Evolutionary conservation across 2,113 vertebrate genomes (phyloP).

Genomic region (Acinonyx jubatus): DNA sequence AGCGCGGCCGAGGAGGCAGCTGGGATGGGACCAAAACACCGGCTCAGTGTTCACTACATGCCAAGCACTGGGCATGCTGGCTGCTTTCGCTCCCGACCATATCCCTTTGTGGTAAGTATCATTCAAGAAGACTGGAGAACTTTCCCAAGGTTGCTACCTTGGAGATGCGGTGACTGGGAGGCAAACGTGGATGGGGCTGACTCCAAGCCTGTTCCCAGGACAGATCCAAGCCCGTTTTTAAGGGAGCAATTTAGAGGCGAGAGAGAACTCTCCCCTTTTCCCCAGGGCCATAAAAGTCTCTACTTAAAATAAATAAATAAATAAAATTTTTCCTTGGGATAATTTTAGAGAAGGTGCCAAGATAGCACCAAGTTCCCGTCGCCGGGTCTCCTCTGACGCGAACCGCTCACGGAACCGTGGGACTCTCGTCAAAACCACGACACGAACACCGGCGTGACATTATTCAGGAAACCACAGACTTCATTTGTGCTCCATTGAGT

Average conservation of each 20-base stretch:
- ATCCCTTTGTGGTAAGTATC: neutral
- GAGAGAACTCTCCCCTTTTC: neutral
- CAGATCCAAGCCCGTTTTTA: neutral
- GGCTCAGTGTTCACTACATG: fast-evolving
- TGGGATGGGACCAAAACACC: fast-evolving
- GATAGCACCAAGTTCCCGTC: neutral
- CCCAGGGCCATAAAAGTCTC: neutral
- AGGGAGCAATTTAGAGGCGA: neutral
- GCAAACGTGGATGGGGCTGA: neutral
- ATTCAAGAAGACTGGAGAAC: neutral
- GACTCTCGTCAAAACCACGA: neutral
- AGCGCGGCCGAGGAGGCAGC: fast-evolving
- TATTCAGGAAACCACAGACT: neutral
- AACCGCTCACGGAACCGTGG: fast-evolving
- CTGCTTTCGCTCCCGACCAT: neutral
- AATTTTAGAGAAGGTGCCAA: neutral
- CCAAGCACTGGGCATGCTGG: fast-evolving
- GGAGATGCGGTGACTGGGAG: neutral
- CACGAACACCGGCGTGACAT: fast-evolving
- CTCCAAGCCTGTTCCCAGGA: neutral
- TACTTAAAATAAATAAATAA: neutral
- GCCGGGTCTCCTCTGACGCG: neutral
- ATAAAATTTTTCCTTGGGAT: neutral
- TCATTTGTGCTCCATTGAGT: fast-evolving
- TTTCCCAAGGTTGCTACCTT: neutral